A percentile compares a stretch with the other conserved stretches of the same genome.
Evolutionary conservation across 2,888 invertebrate genomes (phyloP).

Genomic region (Tachina lurida): DNA sequence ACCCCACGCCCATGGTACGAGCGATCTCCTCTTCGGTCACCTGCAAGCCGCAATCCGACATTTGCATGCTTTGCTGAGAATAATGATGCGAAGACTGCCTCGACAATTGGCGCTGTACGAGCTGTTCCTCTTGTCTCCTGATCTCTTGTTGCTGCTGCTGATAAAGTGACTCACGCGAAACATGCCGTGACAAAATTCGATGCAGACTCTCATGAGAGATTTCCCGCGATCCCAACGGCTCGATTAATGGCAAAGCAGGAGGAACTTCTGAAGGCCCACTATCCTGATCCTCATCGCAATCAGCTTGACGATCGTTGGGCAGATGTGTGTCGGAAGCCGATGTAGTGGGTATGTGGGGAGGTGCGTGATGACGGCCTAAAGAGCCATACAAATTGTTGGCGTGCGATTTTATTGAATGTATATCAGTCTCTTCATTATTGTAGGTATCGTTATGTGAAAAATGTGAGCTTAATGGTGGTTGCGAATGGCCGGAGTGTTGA

Average conservation of each 20-base stretch:
- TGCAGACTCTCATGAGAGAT: slow-evolving; percentile 93
- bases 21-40: slow-evolving; percentile 97
- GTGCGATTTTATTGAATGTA: slow-evolving; percentile 80
- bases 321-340: slow-evolving; percentile 65
- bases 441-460: slow-evolving; percentile 26
- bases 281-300: slow-evolving; percentile 88
- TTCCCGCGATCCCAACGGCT: slow-evolving; percentile 90
- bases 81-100: slow-evolving; percentile 86
- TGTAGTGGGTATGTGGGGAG: slow-evolving; percentile 55
- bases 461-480: slow-evolving; percentile 53
- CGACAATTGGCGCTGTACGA: slow-evolving; percentile 74
- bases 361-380: slow-evolving; percentile 66
- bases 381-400: slow-evolving; percentile 72
- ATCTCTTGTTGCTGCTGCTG: slow-evolving; percentile 81
- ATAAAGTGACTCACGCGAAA: slow-evolving; percentile 88
- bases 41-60: slow-evolving; percentile 93
- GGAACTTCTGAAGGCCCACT: slow-evolving; percentile 92
- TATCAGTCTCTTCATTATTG: slow-evolving; percentile 81
- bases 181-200: slow-evolving; percentile 82
- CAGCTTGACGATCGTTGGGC: slow-evolving; percentile 79
- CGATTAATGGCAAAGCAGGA: slow-evolving; percentile 91
- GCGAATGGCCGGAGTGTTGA: slow-evolving; percentile 63
- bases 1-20: slow-evolving; percentile 90
- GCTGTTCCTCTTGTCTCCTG: slow-evolving; percentile 86
- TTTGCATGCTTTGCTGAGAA: slow-evolving; percentile 86